phyloP scores from a whole-genome alignment of 35 echinoderm and acorn worm genomes.

The Diadema setosum region DNA sequence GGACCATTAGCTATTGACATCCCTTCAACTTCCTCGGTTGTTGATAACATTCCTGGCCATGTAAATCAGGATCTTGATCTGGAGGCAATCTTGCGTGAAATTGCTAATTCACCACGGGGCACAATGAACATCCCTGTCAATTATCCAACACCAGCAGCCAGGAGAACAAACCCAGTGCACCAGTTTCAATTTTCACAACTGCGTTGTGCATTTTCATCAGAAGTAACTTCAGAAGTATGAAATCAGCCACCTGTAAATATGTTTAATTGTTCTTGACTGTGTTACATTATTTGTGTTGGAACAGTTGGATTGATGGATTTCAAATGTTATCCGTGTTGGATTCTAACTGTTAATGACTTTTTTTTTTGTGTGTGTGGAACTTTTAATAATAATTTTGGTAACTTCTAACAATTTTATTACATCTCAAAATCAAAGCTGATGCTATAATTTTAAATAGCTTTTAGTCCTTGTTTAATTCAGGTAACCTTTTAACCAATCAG shows the following conservation, averaged over 20 bases:
- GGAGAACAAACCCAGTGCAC: background rate
- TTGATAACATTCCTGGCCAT: constrained; percentile 4
- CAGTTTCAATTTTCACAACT: background rate
- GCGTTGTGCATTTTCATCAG: background rate
- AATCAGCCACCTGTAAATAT: background rate
- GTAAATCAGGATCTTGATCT: background rate
- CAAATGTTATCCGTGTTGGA: background rate
- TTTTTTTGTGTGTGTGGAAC: too few species aligned
- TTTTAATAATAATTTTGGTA: too few species aligned
- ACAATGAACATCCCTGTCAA: background rate
- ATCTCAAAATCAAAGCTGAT: too few species aligned
- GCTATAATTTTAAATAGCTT: too few species aligned
- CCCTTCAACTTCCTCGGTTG: background rate
- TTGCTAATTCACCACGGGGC: background rate
- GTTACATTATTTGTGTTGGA: background rate
- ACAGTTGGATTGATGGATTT: background rate
- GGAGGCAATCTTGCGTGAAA: background rate
- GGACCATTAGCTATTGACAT: background rate
- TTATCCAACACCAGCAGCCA: background rate
- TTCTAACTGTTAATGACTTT: too few species aligned
- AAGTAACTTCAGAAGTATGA: background rate
- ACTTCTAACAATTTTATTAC: too few species aligned
- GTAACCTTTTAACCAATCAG: too few species aligned
- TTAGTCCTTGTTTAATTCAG: too few species aligned
- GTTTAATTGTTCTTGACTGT: background rate